Evolutionary conservation across 2,113 vertebrate genomes (phyloP).

Genomic region (Grantiella picta): DNA sequence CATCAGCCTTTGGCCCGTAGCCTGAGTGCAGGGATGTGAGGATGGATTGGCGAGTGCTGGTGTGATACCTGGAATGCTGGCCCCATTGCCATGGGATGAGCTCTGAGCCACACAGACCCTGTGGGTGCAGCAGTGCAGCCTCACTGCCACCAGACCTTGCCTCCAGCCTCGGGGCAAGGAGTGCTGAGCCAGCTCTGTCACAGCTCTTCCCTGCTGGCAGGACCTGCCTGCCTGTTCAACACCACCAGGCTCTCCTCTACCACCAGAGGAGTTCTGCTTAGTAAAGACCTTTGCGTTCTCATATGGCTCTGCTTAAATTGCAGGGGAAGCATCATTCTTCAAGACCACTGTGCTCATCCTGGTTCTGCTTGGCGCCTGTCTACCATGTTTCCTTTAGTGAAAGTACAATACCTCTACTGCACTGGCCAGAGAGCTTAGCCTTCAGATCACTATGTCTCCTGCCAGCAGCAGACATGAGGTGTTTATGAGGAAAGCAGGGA

Average conservation of each 20-base stretch:
- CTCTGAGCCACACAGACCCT: background rate
- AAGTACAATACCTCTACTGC: background rate
- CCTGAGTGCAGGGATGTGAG: background rate
- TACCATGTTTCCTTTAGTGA: accelerated
- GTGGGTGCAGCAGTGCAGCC: background rate
- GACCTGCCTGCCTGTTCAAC: background rate
- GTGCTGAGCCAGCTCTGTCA: background rate
- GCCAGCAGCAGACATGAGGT: background rate
- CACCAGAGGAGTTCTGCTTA: background rate
- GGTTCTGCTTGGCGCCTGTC: background rate
- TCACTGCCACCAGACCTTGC: accelerated
- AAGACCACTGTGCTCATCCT: background rate
- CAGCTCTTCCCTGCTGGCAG: background rate
- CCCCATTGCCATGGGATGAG: background rate
- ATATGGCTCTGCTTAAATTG: background rate
- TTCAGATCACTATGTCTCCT: background rate
- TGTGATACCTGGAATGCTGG: background rate
- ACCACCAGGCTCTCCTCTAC: accelerated
- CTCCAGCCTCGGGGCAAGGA: background rate
- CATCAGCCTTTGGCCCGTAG: background rate
- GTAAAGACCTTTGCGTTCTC: background rate
- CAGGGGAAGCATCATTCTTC: background rate
- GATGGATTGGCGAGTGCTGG: accelerated
- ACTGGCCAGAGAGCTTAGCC: background rate
- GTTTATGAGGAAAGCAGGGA: background rate